Base-by-base conservation (phyloP, 2,888 invertebrate genomes). In the Agrilus cyanescens region DNA sequence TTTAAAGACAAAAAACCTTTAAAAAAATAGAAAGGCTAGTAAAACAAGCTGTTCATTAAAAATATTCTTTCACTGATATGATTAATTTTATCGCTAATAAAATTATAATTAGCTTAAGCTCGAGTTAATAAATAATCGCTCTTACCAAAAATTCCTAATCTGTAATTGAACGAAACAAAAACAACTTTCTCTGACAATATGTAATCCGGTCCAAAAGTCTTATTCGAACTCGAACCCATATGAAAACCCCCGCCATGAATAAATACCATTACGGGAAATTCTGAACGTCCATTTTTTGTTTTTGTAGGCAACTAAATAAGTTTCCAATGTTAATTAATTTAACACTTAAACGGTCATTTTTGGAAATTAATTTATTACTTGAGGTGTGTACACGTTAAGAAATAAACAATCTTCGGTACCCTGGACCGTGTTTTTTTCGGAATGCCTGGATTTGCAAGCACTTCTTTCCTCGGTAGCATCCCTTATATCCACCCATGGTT, bases 211-310 rank as follows among this genome's bases (percentile, higher is more conserved):
- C 70, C 68, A 46, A 41, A 66, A 4, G 58, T 7, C 8, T 49
- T 46, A n/a, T 48, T 50, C 6, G 40, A 55, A 12, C 68, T 66
- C n/a, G 68, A 68, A 13, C 71, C 70, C 14, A 60, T 57, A 44
- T 65, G 64, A 46, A 68, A 72, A 10, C 67, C 70, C 3, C 72
- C 73, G 1, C 72, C 73, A 52, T 68, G 69, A 38, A 73, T 68
- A 62, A 67, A 72, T 4, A 73, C 65, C 66, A 73, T 62, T 0
- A 73, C 62, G 32, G 61, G 20, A 20, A 20, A 20, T 20, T 20
- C 6, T 20, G 20, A 4, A 5, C 2, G 7, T 20, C 7, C 20
- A n/a, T n/a, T n/a, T 48, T 10, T 18, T 16, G 8, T 41, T 13
- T 34, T 37, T 32, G 12, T 32, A 12, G 4, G 36, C 34, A 20